Conservation (phyloP, 2,797 vertebrate species). For the Ptychobarbus kaznakovi region DNA sequence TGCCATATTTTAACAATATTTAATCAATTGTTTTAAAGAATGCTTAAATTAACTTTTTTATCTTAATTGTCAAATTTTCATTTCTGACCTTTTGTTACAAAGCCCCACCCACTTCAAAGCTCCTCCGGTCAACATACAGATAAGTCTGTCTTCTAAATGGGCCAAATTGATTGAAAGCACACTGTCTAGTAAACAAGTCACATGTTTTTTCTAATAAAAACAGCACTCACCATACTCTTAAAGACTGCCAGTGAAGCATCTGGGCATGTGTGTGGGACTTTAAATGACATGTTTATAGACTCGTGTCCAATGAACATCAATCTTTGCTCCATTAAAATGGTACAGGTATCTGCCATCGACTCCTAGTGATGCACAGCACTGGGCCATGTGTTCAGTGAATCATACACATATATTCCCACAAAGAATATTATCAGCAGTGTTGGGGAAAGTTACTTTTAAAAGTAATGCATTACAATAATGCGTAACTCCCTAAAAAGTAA, state of each 20-base stretch:
- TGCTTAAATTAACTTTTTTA: neutral
- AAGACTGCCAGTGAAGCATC: neutral
- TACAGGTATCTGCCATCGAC: neutral
- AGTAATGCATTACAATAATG: too few relatives aligned
- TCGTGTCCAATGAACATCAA: neutral
- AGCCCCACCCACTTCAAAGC: neutral
- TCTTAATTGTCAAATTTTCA: neutral
- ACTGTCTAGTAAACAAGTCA: neutral
- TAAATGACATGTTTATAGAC: neutral
- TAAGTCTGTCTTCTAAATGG: neutral
- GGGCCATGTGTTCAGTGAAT: neutral
- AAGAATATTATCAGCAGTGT: neutral
- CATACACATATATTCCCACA: neutral
- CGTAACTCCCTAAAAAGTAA: too few relatives aligned
- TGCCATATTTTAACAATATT: neutral
- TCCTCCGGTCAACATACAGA: neutral
- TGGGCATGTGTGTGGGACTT: neutral
- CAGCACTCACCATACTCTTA: neutral
- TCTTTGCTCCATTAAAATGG: constrained; percentile 2
- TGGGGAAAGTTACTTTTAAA: too few relatives aligned
- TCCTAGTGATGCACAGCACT: neutral
- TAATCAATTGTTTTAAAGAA: neutral
- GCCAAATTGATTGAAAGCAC: neutral
- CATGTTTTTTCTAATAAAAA: neutral
- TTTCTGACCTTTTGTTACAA: neutral